phyloP scores from a whole-genome alignment of 2,113 vertebrate genomes.

The Panthera leo region DNA sequence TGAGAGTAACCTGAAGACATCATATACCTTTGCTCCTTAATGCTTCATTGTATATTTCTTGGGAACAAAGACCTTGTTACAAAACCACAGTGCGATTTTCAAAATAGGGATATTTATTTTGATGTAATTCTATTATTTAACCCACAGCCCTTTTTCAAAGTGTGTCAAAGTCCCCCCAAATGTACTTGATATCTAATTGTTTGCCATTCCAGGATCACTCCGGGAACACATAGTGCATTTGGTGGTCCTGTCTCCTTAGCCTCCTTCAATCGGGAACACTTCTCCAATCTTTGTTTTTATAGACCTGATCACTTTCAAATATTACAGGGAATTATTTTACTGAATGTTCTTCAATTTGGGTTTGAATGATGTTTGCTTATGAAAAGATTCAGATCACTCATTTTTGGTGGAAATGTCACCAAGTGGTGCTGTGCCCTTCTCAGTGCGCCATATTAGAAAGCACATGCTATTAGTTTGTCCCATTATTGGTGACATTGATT shows the following conservation, averaged over 20 bases:
- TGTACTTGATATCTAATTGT: background rate
- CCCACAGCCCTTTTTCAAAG: background rate
- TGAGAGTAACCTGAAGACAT: background rate
- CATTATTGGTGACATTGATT: background rate
- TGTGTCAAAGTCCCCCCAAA: background rate
- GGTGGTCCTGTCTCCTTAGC: background rate
- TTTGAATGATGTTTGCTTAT: background rate
- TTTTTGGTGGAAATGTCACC: background rate
- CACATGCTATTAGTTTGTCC: background rate
- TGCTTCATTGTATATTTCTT: background rate
- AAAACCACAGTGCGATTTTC: background rate
- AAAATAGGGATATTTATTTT: constrained; percentile 7
- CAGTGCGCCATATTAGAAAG: background rate
- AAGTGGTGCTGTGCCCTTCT: background rate
- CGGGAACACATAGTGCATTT: background rate
- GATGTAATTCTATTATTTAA: background rate
- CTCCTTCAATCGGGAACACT: background rate
- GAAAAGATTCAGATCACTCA: background rate
- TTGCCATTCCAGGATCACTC: background rate
- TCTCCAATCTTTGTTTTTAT: background rate
- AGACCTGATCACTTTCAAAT: background rate
- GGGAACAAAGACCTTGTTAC: background rate
- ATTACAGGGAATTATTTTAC: background rate
- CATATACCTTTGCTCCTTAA: background rate
- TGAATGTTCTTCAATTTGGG: background rate